These are phyloP conservation scores for Antheraea pernyi DNA, from an alignment of 1,140 invertebrate species.

Conservation along the genomic window DNA sequence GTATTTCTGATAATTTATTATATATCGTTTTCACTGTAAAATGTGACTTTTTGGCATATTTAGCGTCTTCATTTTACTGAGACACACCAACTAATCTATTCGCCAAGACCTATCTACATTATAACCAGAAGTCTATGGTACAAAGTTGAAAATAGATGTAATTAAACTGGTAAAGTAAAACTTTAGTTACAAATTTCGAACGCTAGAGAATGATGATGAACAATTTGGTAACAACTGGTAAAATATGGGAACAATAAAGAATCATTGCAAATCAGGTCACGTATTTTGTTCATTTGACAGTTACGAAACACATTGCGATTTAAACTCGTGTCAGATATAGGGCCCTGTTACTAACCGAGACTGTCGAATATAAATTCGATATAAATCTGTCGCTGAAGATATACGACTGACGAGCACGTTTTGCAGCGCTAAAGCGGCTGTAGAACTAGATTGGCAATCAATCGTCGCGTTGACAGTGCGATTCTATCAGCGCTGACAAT, in stretches of 20 bases:
- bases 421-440: constrained; percentile 1
- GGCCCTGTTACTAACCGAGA: background rate
- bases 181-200: background rate
- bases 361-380: background rate
- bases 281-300: too few species aligned
- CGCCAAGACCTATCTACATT: background rate
- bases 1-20: too few species aligned
- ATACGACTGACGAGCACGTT: background rate
- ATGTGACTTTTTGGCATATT: too few species aligned
- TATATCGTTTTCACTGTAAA: too few species aligned
- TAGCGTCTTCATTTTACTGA: background rate
- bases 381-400: background rate
- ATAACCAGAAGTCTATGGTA: background rate
- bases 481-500: background rate
- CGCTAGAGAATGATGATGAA: background rate
- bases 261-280: background rate
- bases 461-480: background rate
- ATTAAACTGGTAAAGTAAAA: background rate
- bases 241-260: background rate
- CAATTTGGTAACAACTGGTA: background rate
- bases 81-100: background rate
- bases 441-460: background rate
- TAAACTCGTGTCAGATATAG: background rate
- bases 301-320: background rate
- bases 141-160: background rate